Conservation (phyloP, 2,888 invertebrate species). For the Resseliella maxima region DNA sequence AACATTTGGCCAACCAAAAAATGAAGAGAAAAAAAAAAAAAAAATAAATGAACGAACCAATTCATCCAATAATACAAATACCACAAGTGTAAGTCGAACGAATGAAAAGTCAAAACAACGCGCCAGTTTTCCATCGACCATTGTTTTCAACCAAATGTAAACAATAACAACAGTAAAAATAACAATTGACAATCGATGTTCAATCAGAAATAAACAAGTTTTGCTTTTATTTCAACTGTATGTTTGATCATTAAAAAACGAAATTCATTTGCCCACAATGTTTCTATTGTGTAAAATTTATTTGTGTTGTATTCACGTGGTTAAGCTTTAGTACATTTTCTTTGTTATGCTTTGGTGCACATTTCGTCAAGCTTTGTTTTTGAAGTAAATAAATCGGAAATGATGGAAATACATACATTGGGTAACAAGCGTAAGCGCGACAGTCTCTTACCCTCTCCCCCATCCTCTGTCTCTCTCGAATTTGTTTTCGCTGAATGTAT, state of each 20-base stretch:
- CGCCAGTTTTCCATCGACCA: background rate
- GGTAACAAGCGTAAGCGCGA: no score
- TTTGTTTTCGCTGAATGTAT: no score
- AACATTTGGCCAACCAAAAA: background rate
- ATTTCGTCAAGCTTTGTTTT: conserved; percentile 1
- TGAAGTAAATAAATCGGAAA: conserved; percentile 40
- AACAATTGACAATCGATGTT: conserved; percentile 38
- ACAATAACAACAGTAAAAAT: conserved; percentile 17
- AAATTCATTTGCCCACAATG: conserved; percentile 33
- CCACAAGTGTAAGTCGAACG: no score
- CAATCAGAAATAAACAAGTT: conserved; percentile 17
- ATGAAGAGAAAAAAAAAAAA: background rate
- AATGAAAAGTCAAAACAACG: no score
- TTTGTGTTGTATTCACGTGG: background rate
- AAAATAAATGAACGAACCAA: background rate
- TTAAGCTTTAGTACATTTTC: background rate
- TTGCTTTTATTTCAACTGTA: conserved; percentile 32
- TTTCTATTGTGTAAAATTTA: conserved; percentile 7
- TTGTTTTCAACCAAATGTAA: background rate
- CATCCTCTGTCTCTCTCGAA: no score
- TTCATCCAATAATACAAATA: background rate
- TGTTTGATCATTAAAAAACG: conserved; percentile 51
- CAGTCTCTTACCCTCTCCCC: no score
- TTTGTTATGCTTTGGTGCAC: background rate
- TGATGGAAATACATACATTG: background rate